Evolutionary conservation across 2,888 invertebrate species (phyloP), one percentile per base, ranked within the genome.

Genomic region (Melikaiella ostensackeni): DNA sequence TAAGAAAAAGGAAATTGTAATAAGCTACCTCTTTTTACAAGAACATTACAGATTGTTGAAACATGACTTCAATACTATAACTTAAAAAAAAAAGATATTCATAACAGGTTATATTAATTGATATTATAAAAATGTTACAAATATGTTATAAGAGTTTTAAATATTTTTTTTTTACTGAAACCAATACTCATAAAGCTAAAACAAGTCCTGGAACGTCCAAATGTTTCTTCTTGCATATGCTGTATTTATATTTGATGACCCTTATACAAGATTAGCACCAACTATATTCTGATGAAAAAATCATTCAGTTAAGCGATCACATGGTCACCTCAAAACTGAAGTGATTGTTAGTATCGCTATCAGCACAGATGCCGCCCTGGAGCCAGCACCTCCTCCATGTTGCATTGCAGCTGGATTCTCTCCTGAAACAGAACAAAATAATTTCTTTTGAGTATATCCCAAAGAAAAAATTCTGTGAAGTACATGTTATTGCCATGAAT

Each of bases 331-430:
- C 83, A 88, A 80, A 79, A 91, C 80, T 35, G 88, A 86, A 57
- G 82, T 84, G 66, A 89, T 79, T 77, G 89, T 87, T 79, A 89
- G 80, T 62, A 88, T 78, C 62, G 85, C 82, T 76, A 88, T 86
- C 21, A 88, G 82, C 42, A 89, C 79, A 73, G 88, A 87, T 59
- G 87, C 85, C 35, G 88, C 87, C 66, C 85, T 86, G 9, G 83
- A 79, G 35, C 79, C 81, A 42, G 84, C 80, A 75, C 87, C 84
- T 24, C 87, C 88, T 5, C 91, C 90, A 81, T 91, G 91, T 77
- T 91, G 90, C 91, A 91, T 91, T 30, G 91, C 91, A 75, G 91
- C 91, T 79, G 91, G 91, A 86, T 91, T 91, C 81, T 91, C 91
- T 59, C 91, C 91, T 91, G 86, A 3, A 89, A 89, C 82, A 86